Conservation (phyloP, 1,140 invertebrate genomes). For the Cylas formicarius region DNA sequence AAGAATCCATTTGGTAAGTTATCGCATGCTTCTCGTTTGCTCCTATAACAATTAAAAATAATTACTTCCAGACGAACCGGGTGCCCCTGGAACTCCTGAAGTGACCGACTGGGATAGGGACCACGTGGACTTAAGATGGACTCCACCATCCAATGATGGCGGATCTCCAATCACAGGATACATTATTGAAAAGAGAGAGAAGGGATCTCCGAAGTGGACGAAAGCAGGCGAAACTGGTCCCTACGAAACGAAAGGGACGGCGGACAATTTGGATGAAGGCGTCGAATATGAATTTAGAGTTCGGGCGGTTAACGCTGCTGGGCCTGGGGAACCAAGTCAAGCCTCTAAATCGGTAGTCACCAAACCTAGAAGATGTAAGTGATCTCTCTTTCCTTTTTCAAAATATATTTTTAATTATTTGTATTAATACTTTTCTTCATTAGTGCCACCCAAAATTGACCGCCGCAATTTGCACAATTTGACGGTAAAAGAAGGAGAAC, state of each 20-base stretch:
- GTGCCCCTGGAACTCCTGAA: conserved; percentile 81
- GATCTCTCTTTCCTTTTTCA: conserved; percentile 12
- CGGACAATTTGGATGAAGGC: conserved; percentile 75
- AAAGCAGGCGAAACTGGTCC: conserved; percentile 74
- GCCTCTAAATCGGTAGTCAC: conserved; percentile 67
- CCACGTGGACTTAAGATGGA: conserved; percentile 88
- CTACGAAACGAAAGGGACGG: conserved; percentile 69
- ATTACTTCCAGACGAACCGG: conserved; percentile 69
- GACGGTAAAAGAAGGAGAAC: conserved; percentile 75
- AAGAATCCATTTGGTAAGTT: conserved; percentile 93
- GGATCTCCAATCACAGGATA: conserved; percentile 91
- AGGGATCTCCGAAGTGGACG: conserved; percentile 77
- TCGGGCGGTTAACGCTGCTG: conserved; percentile 68
- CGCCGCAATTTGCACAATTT: conserved; percentile 68
- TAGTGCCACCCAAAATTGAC: conserved; percentile 90
- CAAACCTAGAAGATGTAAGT: conserved; percentile 80
- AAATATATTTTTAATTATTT: conserved; percentile 5
- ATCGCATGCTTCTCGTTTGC: not conserved
- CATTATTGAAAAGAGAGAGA: conserved; percentile 89
- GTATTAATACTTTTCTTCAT: conserved; percentile 21
- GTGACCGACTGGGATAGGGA: conserved; percentile 92
- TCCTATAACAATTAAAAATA: conserved; percentile 1
- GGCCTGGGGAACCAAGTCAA: conserved; percentile 70
- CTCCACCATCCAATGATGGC: conserved; percentile 79
- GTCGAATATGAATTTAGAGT: conserved; percentile 84